Base-by-base conservation (phyloP, 2,888 invertebrate genomes). In the Cacoxenus indagator region DNA sequence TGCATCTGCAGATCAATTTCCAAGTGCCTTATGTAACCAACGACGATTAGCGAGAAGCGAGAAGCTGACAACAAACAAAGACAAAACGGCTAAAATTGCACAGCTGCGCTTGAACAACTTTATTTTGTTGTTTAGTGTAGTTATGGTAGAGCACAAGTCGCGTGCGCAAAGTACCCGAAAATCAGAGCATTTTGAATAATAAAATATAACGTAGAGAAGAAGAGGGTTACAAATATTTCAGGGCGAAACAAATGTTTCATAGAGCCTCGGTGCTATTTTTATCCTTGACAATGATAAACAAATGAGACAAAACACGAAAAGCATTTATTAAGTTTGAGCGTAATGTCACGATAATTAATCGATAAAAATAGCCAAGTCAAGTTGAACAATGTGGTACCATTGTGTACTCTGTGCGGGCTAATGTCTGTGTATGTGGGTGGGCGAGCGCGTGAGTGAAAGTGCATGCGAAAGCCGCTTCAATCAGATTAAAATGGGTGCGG, bases 331-430 rank as follows among this genome's bases (percentile, higher is more conserved):
- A 37, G 9, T 37, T 11, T 37, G 19, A 64, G 26, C 74, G 76
- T 68, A 70, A 65, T 71, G 79, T 82, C 82, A 82, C 78, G 76
- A 80, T 80, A 82, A 80, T 80, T 80, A 80, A 80, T 82, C 82
- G 82, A 82, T 80, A 82, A 74, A 73, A 61, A 61, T 27, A 61
- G 37, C 8, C 64, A 46, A 26, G 64, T 17, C 43, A 26, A 46
- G 64, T 64, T 43, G 75, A n/a, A n/a, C n/a, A n/a, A n/a, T n/a
- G n/a, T n/a, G n/a, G n/a, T 14, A n/a, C n/a, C 22, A 26, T 43
- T 24, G 14, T 11, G 22, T 62, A 9, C 14, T 37, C 4, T 37
- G 37, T 37, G n/a, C n/a, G n/a, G n/a, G n/a, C n/a, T n/a, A n/a
- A n/a, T n/a, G n/a, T n/a, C n/a, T n/a, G n/a, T n/a, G n/a, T n/a